Base-by-base conservation (phyloP, 2,888 invertebrate species). In the Erebia ligea region DNA sequence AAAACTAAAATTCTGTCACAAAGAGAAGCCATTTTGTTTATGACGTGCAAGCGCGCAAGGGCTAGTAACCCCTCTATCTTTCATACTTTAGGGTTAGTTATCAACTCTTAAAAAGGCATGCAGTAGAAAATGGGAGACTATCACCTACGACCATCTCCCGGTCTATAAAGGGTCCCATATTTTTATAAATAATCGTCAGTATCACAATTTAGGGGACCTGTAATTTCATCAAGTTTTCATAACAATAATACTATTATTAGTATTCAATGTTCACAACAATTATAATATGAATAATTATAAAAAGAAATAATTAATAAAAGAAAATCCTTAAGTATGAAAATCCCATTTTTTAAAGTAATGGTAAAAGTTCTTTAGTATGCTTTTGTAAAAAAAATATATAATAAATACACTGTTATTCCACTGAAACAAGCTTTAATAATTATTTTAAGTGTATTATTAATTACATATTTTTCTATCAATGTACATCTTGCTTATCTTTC, bases 381-480 rank as follows among this genome's bases (percentile, higher is more conserved):
- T 52, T 52, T 52, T 52, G 52, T 52, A 52, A 56, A 19, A 4
- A 10, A 4, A 9, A 21, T 19, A 21, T 9, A n/a, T 50, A 50
- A 9, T n/a, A 13, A 15, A 21, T 3, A 19, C 48, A 13, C 13
- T 48, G 9, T 21, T 15, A 48, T 15, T 62, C 45, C 62, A 62
- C 45, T 70, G 50, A 34, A 40, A 25, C n/a, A 25, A 25, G 50
- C 52, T 68, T 68, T 56, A 68, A 54, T 17, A 19, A 59, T 59
- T 17, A 42, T 59, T 59, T 58, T 42, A 62, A 61, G 56, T 57
- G 56, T 57, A 62, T 21, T 48, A 62, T 62, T 62, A 15, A 48
- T 62, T 13, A 62, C 62, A 62, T 62, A 62, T 62, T 62, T 62
- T 62, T 62, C 45, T 62, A 62, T 48, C 13, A 19, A 48, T 62